A percentile compares a stretch with the other conserved stretches of the same genome.
Evolutionary conservation across 2,797 vertebrate genomes (phyloP).

Genomic region (Falco concolor): DNA sequence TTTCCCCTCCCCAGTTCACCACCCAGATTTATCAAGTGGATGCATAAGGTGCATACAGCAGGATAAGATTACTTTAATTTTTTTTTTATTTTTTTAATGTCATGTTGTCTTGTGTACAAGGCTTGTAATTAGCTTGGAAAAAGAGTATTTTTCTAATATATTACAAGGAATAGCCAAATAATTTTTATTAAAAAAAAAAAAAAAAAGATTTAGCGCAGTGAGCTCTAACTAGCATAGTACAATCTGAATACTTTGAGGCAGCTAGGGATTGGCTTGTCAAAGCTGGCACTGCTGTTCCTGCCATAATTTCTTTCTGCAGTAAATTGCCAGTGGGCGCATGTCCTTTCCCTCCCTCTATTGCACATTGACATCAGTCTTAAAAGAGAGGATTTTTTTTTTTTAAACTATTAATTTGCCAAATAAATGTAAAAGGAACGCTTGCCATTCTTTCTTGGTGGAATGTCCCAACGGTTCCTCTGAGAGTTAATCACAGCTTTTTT

Average conservation of each 20-base stretch:
- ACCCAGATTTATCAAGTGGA: constrained; percentile 63
- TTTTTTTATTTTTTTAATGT: constrained; percentile 29
- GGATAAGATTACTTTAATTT: constrained; percentile 39
- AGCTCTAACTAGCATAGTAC: constrained; percentile 85
- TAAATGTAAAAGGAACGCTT: constrained; percentile 55
- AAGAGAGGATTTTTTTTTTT: constrained; percentile 59
- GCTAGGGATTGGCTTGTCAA: constrained; percentile 65
- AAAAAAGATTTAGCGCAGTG: constrained; percentile 66
- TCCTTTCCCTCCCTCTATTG: constrained; percentile 67
- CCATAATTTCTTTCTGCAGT: constrained; percentile 66
- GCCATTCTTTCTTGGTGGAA: constrained; percentile 53
- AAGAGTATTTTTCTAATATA: constrained; percentile 83
- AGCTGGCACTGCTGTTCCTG: constrained; percentile 67
- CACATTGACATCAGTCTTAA: constrained; percentile 77
- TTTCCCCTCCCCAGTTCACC: constrained; percentile 52
- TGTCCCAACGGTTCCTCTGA: constrained; percentile 43
- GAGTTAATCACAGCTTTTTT: constrained; percentile 56
- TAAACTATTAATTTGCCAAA: constrained; percentile 61
- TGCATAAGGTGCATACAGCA: constrained; percentile 56
- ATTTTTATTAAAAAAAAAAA: constrained; percentile 72
- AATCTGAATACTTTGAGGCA: constrained; percentile 81
- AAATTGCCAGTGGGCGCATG: constrained; percentile 62
- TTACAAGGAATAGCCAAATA: constrained; percentile 78
- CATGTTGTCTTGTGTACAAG: constrained; percentile 72
- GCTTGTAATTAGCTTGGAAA: constrained; percentile 76